Evolutionary conservation across 2,113 vertebrate genomes (phyloP).

Genomic region (Leptobrachium leishanense): DNA sequence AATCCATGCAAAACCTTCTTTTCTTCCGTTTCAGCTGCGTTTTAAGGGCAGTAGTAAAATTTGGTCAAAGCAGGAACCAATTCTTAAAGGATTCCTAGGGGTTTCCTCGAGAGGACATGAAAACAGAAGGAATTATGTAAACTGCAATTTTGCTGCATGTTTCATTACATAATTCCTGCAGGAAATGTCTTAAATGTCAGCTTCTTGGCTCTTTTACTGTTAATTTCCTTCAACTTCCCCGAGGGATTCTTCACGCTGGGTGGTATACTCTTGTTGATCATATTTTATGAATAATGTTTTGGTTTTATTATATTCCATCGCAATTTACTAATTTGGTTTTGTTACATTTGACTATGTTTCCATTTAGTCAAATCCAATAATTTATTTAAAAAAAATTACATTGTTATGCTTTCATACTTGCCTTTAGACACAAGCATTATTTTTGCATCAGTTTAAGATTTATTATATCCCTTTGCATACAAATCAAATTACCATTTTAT

Average conservation of each 20-base stretch:
- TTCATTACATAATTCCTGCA: slow-evolving; percentile 24
- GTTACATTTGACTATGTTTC: not conserved
- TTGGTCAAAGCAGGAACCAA: no score
- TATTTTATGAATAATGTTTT: not conserved
- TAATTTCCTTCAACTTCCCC: slow-evolving; percentile 21
- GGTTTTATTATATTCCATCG: not conserved
- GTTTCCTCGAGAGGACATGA: slow-evolving; percentile 14
- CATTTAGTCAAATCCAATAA: not conserved
- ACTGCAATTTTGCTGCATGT: slow-evolving; percentile 5
- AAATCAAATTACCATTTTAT: no score
- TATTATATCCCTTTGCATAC: no score
- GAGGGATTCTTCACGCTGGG: slow-evolving; percentile 6
- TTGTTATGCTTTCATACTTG: not conserved
- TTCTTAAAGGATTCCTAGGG: not conserved
- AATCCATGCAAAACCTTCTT: no score
- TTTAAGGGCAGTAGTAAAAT: no score
- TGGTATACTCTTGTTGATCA: slow-evolving; percentile 1
- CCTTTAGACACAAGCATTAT: not conserved
- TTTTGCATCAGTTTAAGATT: no score
- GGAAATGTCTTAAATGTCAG: slow-evolving; percentile 24
- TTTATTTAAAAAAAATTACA: no score
- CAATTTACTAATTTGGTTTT: not conserved
- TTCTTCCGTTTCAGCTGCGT: no score
- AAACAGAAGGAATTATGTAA: slow-evolving; percentile 35
- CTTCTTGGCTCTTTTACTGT: slow-evolving; percentile 24